These are phyloP conservation scores for Thelohanellus kitauei DNA, from an alignment of 30 jellyfish, hydroid and myxozoan species.

Conservation along the genomic window DNA sequence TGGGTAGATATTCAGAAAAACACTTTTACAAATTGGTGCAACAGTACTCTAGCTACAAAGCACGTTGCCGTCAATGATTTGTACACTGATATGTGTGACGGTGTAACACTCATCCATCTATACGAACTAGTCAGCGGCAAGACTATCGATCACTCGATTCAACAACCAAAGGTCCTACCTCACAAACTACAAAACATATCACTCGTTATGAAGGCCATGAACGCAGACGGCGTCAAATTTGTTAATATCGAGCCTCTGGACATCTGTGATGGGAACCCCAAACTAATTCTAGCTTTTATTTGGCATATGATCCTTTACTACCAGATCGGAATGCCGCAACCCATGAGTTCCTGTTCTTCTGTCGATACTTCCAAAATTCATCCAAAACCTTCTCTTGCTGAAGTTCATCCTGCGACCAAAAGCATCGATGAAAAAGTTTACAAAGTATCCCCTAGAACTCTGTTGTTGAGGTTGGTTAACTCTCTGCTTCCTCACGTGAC, in stretches of 20 bases:
- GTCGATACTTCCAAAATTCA: conserved; percentile 22
- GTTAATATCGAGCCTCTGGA: conserved; percentile 70
- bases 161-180: conserved; percentile 44
- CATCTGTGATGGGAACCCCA: conserved; percentile 36
- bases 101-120: conserved; percentile 33
- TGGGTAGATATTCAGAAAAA: conserved; percentile 80
- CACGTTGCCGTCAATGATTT: conserved; percentile 23
- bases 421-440: neutral
- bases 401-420: neutral
- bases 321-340: conserved; percentile 37
- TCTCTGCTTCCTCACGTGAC: conserved; percentile 34
- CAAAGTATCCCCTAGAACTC: neutral
- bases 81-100: conserved; percentile 66
- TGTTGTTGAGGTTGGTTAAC: conserved; percentile 40
- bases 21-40: conserved; percentile 83
- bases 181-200: conserved; percentile 72
- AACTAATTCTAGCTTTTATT: conserved; percentile 43
- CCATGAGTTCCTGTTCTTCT: conserved; percentile 12
- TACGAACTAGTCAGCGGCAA: conserved; percentile 50
- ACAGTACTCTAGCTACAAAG: conserved; percentile 19
- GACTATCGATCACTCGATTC: conserved; percentile 27
- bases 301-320: conserved; percentile 78
- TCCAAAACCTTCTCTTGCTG: conserved; percentile 4
- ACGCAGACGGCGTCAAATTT: conserved; percentile 48
- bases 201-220: conserved; percentile 48